A percentile compares a stretch with the other conserved stretches of the same genome.
Conservation (phyloP, 2,888 invertebrate genomes). For the Trissoscelio sp. region DNA sequence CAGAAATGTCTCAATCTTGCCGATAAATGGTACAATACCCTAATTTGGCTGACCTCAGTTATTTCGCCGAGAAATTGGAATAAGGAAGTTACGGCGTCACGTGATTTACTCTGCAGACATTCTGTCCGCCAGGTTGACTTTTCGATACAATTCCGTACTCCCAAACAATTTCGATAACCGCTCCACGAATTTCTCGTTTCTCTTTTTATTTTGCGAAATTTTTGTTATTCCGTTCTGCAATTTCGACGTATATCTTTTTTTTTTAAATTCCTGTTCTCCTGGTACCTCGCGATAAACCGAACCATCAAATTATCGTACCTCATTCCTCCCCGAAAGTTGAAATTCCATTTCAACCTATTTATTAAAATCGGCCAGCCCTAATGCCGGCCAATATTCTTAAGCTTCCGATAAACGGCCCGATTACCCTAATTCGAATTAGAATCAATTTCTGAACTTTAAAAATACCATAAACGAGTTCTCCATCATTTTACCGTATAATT, state of each 20-base stretch:
- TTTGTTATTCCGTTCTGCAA: background rate
- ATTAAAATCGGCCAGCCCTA: conserved; percentile 49
- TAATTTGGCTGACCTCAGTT: conserved; percentile 36
- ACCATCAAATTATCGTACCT: conserved; percentile 20
- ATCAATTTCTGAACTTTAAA: conserved; percentile 45
- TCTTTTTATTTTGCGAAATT: background rate
- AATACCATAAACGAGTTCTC: conserved; percentile 45
- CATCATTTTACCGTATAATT: conserved; percentile 41
- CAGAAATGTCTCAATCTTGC: conserved; percentile 28
- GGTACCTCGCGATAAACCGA: background rate
- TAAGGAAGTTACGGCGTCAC: conserved; percentile 20
- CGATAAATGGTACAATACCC: conserved; percentile 37
- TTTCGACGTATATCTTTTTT: background rate
- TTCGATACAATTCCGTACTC: background rate
- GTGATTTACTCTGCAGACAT: conserved; percentile 13
- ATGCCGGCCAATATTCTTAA: conserved; percentile 32
- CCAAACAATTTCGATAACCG: conserved; percentile 4
- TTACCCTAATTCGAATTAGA: conserved; percentile 54
- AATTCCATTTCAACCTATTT: conserved; percentile 51
- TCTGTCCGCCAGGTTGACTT: background rate
- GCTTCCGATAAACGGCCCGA: conserved; percentile 53
- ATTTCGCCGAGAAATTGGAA: conserved; percentile 36
- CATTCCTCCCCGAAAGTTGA: conserved; percentile 11
- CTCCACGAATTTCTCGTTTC: background rate
- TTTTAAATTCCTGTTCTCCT: no score